Evolutionary conservation across 2,888 invertebrate genomes (phyloP).

Genomic region (Hydraecia micacea): DNA sequence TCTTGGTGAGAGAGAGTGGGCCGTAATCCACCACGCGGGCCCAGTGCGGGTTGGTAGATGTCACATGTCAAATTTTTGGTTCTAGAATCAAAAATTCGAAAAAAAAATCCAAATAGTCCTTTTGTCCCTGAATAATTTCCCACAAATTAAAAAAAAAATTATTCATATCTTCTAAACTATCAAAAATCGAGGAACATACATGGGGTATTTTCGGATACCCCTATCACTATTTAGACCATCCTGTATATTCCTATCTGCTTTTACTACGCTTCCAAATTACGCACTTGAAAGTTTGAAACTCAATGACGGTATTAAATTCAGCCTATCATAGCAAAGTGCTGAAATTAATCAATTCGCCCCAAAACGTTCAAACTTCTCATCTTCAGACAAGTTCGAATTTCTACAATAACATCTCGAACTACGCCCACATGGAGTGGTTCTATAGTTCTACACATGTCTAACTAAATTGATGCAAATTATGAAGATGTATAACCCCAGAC

Average conservation of each 20-base stretch:
- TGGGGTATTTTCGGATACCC: no score
- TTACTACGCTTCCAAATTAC: background rate
- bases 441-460: background rate
- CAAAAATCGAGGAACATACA: no score
- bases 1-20: background rate
- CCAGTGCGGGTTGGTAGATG: background rate
- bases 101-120: no score
- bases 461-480: no score
- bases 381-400: background rate
- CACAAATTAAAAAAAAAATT: no score
- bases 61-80: no score
- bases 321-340: background rate
- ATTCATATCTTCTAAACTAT: no score
- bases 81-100: no score
- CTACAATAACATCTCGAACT: background rate
- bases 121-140: no score
- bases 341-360: constrained; percentile 13
- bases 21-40: background rate
- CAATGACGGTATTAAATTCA: background rate
- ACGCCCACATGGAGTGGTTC: background rate
- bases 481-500: background rate
- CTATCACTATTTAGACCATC: no score
- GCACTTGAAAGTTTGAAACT: background rate
- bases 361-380: constrained; percentile 1
- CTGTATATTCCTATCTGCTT: background rate